These are phyloP conservation scores for Drosophila tanythrix DNA, from an alignment of 2,888 invertebrate species.

Conservation along the genomic window DNA sequence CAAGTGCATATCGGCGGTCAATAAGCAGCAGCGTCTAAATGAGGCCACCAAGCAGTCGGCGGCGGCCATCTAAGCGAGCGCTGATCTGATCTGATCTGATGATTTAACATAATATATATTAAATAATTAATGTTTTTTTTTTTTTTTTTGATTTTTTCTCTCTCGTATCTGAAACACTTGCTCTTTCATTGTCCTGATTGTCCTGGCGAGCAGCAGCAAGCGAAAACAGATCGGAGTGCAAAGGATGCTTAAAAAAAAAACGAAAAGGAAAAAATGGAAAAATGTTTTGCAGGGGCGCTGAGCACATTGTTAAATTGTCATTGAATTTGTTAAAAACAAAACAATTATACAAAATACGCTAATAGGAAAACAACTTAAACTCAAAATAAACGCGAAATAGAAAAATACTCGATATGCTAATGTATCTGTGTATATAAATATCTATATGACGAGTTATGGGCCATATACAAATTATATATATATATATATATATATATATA, in stretches of 20 bases:
- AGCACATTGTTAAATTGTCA: slow-evolving; percentile 51
- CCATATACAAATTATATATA: neutral
- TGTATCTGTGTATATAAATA: neutral
- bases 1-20: slow-evolving; percentile 96
- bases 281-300: slow-evolving; percentile 12
- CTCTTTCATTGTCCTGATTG: slow-evolving; percentile 29
- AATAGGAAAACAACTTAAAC: slow-evolving; percentile 50
- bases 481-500: neutral
- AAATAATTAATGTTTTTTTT: slow-evolving; percentile 67
- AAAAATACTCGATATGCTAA: slow-evolving; percentile 34
- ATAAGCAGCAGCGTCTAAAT: slow-evolving; percentile 86
- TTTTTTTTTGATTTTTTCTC: slow-evolving; percentile 35
- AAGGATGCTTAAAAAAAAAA: slow-evolving; percentile 9
- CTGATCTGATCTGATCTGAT: slow-evolving; percentile 38
- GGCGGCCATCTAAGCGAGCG: slow-evolving; percentile 62
- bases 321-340: slow-evolving; percentile 67
- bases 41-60: slow-evolving; percentile 68
- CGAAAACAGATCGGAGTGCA: slow-evolving; percentile 19
- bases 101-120: slow-evolving; percentile 65
- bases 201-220: neutral
- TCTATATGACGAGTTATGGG: neutral
- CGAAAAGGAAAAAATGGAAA: neutral
- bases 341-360: slow-evolving; percentile 55
- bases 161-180: slow-evolving; percentile 39
- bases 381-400: slow-evolving; percentile 71